Percentiles rank a stretch among this genome's conserved stretches.
phyloP scores from a whole-genome alignment of 2,888 invertebrate genomes.

The Nomada lathburiana region DNA sequence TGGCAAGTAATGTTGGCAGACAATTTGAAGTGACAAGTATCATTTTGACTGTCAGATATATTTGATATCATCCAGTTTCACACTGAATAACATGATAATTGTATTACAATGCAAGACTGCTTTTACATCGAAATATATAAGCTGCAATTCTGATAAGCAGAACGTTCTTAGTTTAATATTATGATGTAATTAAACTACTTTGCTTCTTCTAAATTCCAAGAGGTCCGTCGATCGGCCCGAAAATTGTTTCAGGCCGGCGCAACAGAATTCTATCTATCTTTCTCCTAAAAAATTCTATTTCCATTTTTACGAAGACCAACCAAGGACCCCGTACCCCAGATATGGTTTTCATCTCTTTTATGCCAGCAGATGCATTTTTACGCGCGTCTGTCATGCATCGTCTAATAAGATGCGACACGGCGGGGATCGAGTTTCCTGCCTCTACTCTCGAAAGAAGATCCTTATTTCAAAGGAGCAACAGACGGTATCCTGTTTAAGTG shows the following conservation, averaged over 20 bases:
- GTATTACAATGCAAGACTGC: not conserved
- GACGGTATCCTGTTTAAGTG: conserved; percentile 12
- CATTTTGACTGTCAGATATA: too few species aligned
- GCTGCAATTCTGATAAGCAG: not conserved
- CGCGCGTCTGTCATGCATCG: conserved; percentile 41
- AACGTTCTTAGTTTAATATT: not conserved
- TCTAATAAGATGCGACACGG: conserved; percentile 49
- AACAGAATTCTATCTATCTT: too few species aligned
- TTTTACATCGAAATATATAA: not conserved
- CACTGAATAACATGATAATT: too few species aligned
- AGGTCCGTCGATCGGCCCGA: not conserved
- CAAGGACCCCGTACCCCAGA: not conserved
- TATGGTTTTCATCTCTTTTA: conserved; percentile 34
- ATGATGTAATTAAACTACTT: not conserved
- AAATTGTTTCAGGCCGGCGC: not conserved
- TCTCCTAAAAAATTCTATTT: conserved; percentile 18
- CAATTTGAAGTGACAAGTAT: too few species aligned
- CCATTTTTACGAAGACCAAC: not conserved
- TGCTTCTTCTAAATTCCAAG: not conserved
- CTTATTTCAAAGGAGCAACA: conserved; percentile 27
- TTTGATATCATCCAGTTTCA: too few species aligned
- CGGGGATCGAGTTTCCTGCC: conserved; percentile 43
- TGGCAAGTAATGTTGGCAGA: too few species aligned
- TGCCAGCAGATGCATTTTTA: conserved; percentile 33
- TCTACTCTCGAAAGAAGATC: conserved; percentile 40